phyloP scores from a whole-genome alignment of 2,888 invertebrate species.

The Melolontha melolontha region DNA sequence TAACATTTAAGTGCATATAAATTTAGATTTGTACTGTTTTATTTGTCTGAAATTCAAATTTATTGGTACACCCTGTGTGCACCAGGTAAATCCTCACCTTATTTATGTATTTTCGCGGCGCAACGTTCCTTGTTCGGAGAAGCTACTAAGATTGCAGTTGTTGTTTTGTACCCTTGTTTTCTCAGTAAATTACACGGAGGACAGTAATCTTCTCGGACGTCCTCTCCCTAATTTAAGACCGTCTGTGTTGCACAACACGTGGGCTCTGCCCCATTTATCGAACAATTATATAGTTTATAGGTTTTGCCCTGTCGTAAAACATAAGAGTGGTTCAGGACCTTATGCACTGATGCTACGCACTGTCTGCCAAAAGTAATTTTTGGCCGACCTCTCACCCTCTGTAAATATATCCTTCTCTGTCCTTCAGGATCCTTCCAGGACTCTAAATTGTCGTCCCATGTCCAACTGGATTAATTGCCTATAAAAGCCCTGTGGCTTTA shows the following conservation, averaged over 20 bases:
- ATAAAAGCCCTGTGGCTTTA: slow-evolving; percentile 45
- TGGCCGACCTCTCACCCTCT: not conserved
- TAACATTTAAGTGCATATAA: slow-evolving; percentile 13
- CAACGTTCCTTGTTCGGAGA: not conserved
- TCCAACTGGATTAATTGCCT: slow-evolving; percentile 54
- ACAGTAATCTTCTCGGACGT: slow-evolving; percentile 61
- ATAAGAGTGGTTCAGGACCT: slow-evolving; percentile 30
- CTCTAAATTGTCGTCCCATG: slow-evolving; percentile 55
- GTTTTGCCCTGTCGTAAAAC: slow-evolving; percentile 41
- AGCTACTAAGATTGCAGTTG: slow-evolving; percentile 59
- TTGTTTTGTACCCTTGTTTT: slow-evolving; percentile 60
- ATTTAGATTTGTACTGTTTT: slow-evolving; percentile 24
- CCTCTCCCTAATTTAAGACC: slow-evolving; percentile 58
- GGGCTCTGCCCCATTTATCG: slow-evolving; percentile 44
- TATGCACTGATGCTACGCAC: slow-evolving; percentile 27
- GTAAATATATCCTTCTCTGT: slow-evolving; percentile 19
- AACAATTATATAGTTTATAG: slow-evolving; percentile 46
- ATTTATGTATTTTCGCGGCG: slow-evolving; percentile 33
- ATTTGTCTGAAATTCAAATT: slow-evolving; percentile 27
- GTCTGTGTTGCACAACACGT: slow-evolving; percentile 50
- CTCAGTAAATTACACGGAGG: slow-evolving; percentile 61
- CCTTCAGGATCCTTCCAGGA: slow-evolving; percentile 50
- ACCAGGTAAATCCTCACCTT: slow-evolving; percentile 32
- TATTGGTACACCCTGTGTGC: slow-evolving; percentile 25
- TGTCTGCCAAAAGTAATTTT: slow-evolving; percentile 38